phyloP scores from a whole-genome alignment of 2,888 invertebrate species.

The Eudasyphora cyanicolor region DNA sequence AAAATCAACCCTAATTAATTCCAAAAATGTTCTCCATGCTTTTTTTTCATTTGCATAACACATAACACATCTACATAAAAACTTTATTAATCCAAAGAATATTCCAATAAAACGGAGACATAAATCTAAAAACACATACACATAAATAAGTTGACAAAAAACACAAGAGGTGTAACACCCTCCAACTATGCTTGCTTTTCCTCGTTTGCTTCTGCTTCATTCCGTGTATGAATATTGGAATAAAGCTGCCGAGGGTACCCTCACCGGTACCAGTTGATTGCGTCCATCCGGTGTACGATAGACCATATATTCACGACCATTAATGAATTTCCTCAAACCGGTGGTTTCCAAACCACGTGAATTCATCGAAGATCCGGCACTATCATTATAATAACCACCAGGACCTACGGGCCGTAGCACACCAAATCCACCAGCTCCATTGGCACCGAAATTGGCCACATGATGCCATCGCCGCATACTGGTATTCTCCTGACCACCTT shows the following conservation, averaged over 20 bases:
- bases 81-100: slow-evolving; percentile 21
- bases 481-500: slow-evolving; percentile 25
- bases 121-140: slow-evolving; percentile 35
- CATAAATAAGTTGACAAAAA: background rate
- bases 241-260: slow-evolving; percentile 88
- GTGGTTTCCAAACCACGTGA: slow-evolving; percentile 60
- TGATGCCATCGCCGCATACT: slow-evolving; percentile 43
- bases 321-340: slow-evolving; percentile 83
- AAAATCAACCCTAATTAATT: no score
- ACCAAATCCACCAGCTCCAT: slow-evolving; percentile 51
- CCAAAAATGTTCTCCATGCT: no score
- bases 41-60: background rate
- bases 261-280: slow-evolving; percentile 86
- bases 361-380: slow-evolving; percentile 31
- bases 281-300: slow-evolving; percentile 83
- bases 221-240: slow-evolving; percentile 83
- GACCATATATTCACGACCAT: slow-evolving; percentile 89
- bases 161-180: background rate
- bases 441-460: slow-evolving; percentile 56
- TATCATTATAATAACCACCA: slow-evolving; percentile 66
- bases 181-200: background rate
- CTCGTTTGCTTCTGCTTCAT: slow-evolving; percentile 61
- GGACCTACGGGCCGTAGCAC: slow-evolving; percentile 55
- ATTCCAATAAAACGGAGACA: slow-evolving; percentile 1
- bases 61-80: slow-evolving; percentile 30